A percentile compares a stretch with the other conserved stretches of the same genome.
Conservation (phyloP, 1,140 invertebrate genomes). For the Sycophaga agraensis region DNA sequence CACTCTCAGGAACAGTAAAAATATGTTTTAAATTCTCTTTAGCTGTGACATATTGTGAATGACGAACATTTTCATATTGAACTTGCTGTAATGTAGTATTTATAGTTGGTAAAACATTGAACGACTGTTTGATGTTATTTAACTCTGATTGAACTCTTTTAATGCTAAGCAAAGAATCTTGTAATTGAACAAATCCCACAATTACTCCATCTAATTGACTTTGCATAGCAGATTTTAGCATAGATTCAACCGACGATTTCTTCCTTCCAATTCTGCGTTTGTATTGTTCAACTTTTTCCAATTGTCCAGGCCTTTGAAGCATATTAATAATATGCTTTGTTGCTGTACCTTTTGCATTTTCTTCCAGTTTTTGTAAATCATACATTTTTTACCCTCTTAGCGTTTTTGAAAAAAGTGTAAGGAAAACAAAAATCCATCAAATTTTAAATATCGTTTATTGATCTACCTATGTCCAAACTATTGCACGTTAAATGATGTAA, state of each 20-base stretch:
- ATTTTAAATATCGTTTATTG: too few species aligned
- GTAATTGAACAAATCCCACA: conserved; percentile 88
- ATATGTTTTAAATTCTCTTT: conserved; percentile 98
- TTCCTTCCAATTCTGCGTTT: conserved; percentile 77
- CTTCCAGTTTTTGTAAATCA: conserved; percentile 73
- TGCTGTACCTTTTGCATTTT: conserved; percentile 80
- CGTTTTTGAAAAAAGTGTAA: too few species aligned
- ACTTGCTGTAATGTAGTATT: conserved; percentile 80
- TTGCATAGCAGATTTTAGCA: conserved; percentile 98
- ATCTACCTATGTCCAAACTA: too few species aligned
- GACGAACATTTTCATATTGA: conserved; percentile 87
- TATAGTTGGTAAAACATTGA: conserved; percentile 70
- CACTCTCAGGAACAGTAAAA: conserved; percentile 95
- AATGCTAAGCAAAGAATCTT: conserved; percentile 81
- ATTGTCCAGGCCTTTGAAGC: conserved; percentile 90
- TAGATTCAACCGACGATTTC: conserved; percentile 93
- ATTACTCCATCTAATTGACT: conserved; percentile 95
- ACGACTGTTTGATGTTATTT: conserved; percentile 54
- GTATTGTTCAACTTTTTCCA: conserved; percentile 93
- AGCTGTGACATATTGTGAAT: conserved; percentile 94
- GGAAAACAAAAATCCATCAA: too few species aligned
- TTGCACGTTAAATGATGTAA: too few species aligned
- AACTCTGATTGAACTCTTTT: conserved; percentile 69
- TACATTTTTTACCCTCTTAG: conserved; percentile 55
- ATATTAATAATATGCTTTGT: conserved; percentile 90